Percentiles rank a stretch among this genome's conserved stretches.
phyloP scores from a whole-genome alignment of 1,140 invertebrate genomes.

The Lamellibrachia luymesi region DNA sequence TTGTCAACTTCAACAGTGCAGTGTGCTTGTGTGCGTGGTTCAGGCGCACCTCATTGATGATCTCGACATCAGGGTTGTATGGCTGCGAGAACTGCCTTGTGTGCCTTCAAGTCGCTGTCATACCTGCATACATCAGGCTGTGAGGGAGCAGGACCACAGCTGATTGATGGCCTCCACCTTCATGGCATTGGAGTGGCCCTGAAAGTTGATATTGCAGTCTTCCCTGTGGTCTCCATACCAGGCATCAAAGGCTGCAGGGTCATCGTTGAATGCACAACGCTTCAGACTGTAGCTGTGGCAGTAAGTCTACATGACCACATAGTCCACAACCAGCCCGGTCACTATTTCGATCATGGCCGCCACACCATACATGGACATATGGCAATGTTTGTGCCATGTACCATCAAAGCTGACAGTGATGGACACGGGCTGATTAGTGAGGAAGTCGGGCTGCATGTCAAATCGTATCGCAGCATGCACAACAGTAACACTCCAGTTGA shows the following conservation, averaged over 20 bases:
- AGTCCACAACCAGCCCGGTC: no score
- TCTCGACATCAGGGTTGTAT: background rate
- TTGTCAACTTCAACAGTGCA: background rate
- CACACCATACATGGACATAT: no score
- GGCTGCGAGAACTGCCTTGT: background rate
- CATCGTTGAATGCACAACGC: background rate
- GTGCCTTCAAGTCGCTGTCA: background rate
- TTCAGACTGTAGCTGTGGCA: background rate
- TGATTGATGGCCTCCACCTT: background rate
- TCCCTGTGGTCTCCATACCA: background rate
- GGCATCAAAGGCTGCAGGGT: background rate
- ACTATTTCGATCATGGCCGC: no score
- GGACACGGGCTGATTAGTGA: background rate
- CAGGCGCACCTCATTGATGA: background rate
- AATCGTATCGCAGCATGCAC: no score
- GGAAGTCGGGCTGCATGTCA: no score
- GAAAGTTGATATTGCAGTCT: background rate
- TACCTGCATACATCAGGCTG: background rate
- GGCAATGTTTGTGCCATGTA: no score
- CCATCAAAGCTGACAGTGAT: no score
- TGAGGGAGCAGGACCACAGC: background rate
- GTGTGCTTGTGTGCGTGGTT: background rate
- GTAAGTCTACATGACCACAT: background rate
- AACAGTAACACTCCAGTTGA: no score
- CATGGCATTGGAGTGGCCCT: background rate